phyloP scores from a whole-genome alignment of 2,797 vertebrate genomes.

The Calcarius lapponicus region DNA sequence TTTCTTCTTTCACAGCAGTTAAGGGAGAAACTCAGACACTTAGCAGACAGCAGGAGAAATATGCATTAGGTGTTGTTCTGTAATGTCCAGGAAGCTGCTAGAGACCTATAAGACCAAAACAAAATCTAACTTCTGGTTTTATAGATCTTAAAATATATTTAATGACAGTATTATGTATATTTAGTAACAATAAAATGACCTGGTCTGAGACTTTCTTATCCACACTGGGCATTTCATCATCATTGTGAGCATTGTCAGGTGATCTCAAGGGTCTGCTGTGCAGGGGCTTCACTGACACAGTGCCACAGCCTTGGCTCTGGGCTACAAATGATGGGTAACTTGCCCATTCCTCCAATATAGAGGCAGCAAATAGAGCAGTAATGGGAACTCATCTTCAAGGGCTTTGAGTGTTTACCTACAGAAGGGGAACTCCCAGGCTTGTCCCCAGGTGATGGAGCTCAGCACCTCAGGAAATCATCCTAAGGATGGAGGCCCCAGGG shows the following conservation, averaged over 20 bases:
- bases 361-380: background rate
- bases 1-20: slow-evolving; percentile 13
- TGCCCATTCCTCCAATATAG: background rate
- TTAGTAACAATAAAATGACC: background rate
- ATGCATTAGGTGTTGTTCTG: background rate
- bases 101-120: background rate
- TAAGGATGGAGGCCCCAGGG: background rate
- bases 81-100: background rate
- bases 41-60: background rate
- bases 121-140: background rate
- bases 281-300: fast-evolving
- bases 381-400: background rate
- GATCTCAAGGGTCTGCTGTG: background rate
- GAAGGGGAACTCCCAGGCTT: background rate
- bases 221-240: background rate
- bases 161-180: background rate
- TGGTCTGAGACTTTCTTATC: background rate
- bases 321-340: background rate
- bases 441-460: background rate
- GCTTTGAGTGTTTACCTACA: background rate
- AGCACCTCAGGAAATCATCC: background rate
- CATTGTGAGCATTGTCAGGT: background rate
- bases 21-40: slow-evolving; percentile 7
- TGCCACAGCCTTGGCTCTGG: background rate
- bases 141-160: background rate